These are phyloP conservation scores for Ophion costatus DNA, from an alignment of 2,888 invertebrate species.

Conservation along the genomic window DNA sequence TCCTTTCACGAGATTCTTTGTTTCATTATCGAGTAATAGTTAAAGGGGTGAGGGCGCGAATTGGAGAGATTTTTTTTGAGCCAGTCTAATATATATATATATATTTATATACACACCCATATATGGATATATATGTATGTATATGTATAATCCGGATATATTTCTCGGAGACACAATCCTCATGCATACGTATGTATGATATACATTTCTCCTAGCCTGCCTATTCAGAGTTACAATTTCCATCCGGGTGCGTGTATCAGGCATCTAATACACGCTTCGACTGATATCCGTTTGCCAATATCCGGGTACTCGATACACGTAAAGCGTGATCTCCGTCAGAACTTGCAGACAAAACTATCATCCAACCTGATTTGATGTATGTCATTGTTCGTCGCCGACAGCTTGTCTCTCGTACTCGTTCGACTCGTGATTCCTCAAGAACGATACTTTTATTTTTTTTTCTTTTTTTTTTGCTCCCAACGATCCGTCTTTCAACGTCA, in stretches of 20 bases:
- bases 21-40: no score
- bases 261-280: conserved; percentile 23
- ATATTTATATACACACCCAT: no score
- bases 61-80: no score
- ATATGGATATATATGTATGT: no score
- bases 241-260: conserved; percentile 25
- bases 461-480: background rate
- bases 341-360: conserved; percentile 16
- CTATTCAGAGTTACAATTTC: conserved; percentile 9
- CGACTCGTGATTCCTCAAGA: conserved; percentile 13
- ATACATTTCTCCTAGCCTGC: background rate
- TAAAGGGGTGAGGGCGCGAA: no score
- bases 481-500: conserved; percentile 2
- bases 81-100: no score
- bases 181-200: background rate
- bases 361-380: conserved; percentile 26
- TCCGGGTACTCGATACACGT: conserved; percentile 26
- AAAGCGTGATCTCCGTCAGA: conserved; percentile 7
- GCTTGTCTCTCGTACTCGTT: conserved; percentile 30
- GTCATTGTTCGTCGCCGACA: conserved; percentile 52
- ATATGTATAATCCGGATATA: background rate
- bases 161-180: background rate
- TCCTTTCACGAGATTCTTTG: no score
- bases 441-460: background rate
- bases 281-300: conserved; percentile 58